These are phyloP conservation scores for Drosophila meridiana DNA, from an alignment of 2,888 invertebrate genomes.

Conservation along the genomic window DNA sequence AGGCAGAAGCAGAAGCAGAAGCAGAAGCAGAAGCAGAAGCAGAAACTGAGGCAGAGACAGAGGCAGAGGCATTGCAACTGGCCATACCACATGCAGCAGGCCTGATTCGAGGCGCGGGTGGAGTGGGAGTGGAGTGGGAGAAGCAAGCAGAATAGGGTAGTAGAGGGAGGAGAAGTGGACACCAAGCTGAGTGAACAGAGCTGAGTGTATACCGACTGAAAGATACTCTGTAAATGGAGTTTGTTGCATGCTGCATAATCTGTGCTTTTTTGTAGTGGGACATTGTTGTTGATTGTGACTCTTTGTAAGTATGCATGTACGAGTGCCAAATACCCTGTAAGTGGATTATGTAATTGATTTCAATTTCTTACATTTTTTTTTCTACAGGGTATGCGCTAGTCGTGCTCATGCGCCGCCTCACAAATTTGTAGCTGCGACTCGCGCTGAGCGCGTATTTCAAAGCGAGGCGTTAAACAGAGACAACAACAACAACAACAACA, in stretches of 20 bases:
- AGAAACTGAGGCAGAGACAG: neutral
- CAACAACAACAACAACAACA: constrained; percentile 16
- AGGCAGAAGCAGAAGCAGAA: neutral
- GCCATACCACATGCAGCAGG: neutral
- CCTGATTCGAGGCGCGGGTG: neutral
- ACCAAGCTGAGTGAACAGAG: neutral
- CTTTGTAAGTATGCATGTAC: no score
- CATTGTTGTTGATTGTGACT: no score
- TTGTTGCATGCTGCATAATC: no score
- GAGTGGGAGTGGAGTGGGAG: neutral
- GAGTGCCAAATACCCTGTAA: no score
- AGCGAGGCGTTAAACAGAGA: constrained; percentile 41
- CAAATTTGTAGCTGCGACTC: neutral
- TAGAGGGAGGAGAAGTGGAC: neutral
- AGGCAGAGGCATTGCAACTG: constrained; percentile 24
- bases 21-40: no score
- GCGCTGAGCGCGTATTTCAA: constrained; percentile 31
- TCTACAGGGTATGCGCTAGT: neutral
- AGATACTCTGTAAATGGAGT: neutral
- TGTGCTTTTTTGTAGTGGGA: no score
- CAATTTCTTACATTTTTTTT: neutral
- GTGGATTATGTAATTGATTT: neutral
- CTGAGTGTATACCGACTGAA: neutral
- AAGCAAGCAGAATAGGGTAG: neutral
- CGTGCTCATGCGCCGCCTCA: neutral